phyloP scores from a whole-genome alignment of 2,888 invertebrate species.

The Altica lythri region DNA sequence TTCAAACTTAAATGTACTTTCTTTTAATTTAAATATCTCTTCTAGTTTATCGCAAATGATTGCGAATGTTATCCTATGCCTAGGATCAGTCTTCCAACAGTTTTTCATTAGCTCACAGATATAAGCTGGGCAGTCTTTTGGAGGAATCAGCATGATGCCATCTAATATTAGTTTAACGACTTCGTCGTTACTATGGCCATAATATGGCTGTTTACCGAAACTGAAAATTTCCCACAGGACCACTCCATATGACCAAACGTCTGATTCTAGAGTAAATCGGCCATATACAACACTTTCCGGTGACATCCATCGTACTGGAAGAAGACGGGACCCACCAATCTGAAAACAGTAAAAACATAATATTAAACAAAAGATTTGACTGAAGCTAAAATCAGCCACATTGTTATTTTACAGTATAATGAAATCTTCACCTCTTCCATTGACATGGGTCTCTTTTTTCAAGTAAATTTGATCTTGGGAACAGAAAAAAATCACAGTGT shows the following conservation, averaged over 20 bases:
- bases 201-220: conserved; percentile 91
- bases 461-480: no score
- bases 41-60: conserved; percentile 71
- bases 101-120: conserved; percentile 77
- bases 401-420: no score
- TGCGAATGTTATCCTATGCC: conserved; percentile 73
- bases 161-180: conserved; percentile 79
- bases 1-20: conserved; percentile 6
- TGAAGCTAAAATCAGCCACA: background rate
- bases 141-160: conserved; percentile 78
- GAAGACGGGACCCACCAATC: conserved; percentile 78
- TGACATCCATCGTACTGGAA: conserved; percentile 96
- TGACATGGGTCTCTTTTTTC: background rate
- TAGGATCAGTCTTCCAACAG: conserved; percentile 82
- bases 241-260: conserved; percentile 93
- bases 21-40: conserved; percentile 41
- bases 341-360: conserved; percentile 42
- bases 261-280: conserved; percentile 86
- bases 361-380: conserved; percentile 17
- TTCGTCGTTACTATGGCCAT: conserved; percentile 87
- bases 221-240: conserved; percentile 94
- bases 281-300: conserved; percentile 90
- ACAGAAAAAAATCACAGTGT: no score
- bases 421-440: no score
- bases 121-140: conserved; percentile 75